Percentiles rank a stretch among this genome's conserved stretches.
Conservation (phyloP, 2,888 invertebrate genomes). For the Eucera pruinosa region DNA sequence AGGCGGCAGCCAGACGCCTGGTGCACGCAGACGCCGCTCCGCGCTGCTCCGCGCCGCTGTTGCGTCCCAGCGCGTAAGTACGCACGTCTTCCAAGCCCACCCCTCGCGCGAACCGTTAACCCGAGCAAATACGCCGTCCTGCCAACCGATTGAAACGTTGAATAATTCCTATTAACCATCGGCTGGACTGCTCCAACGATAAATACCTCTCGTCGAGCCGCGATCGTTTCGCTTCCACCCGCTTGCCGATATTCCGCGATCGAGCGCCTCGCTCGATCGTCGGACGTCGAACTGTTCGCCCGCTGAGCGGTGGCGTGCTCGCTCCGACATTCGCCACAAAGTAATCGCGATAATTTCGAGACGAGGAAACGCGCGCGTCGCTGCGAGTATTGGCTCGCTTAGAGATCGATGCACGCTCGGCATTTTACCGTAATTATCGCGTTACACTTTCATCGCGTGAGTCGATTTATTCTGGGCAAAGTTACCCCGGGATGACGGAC, state of each 20-base stretch:
- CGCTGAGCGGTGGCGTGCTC: too few relatives aligned
- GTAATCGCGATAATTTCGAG: not conserved
- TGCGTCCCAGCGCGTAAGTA: too few relatives aligned
- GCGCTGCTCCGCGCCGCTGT: conserved; percentile 39
- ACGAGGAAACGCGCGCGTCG: not conserved
- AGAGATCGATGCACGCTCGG: conserved; percentile 2
- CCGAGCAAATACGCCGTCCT: conserved; percentile 24
- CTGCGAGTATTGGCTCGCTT: not conserved
- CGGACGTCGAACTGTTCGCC: too few relatives aligned
- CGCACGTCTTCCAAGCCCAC: conserved; percentile 39
- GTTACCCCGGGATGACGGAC: conserved; percentile 63
- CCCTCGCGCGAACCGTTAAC: conserved; percentile 46
- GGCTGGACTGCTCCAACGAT: not conserved
- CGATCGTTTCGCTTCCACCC: too few relatives aligned
- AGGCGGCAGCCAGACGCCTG: conserved; percentile 50
- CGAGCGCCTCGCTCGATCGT: too few relatives aligned
- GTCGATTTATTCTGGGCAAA: conserved; percentile 58
- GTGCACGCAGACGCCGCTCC: conserved; percentile 59
- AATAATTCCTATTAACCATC: conserved; percentile 41
- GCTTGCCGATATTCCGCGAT: too few relatives aligned
- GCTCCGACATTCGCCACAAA: not conserved
- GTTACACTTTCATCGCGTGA: conserved; percentile 63
- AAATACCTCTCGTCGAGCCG: too few relatives aligned
- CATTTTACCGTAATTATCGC: conserved; percentile 63
- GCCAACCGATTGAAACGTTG: conserved; percentile 47